Conservation (phyloP, 2,113 vertebrate species). For the Triplophysa siluroides region DNA sequence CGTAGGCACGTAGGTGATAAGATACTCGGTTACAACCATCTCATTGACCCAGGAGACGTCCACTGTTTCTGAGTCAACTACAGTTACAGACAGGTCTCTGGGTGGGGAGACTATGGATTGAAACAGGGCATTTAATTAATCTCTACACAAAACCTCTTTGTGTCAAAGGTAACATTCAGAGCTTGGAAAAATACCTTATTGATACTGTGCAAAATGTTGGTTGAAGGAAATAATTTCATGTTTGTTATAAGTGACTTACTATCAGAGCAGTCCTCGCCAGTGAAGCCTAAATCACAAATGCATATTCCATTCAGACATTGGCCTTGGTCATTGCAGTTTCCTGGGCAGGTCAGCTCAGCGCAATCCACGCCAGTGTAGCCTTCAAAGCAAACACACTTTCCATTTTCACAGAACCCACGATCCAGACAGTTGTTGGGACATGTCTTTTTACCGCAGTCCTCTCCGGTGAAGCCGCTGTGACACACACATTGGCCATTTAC, state of each 20-base stretch:
- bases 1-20: constrained; percentile 87
- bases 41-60: constrained; percentile 94
- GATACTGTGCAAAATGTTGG: neutral
- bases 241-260: constrained; percentile 60
- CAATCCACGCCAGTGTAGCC: constrained; percentile 82
- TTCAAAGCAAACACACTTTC: constrained; percentile 83
- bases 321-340: constrained; percentile 80
- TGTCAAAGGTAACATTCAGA: neutral
- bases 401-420: constrained; percentile 79
- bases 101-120: constrained; percentile 85
- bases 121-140: constrained; percentile 32
- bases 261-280: constrained; percentile 83
- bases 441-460: constrained; percentile 81
- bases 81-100: constrained; percentile 84
- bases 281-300: constrained; percentile 83
- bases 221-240: neutral
- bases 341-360: constrained; percentile 74
- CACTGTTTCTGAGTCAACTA: constrained; percentile 86
- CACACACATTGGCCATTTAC: constrained; percentile 84
- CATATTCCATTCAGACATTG: constrained; percentile 81
- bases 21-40: constrained; percentile 87
- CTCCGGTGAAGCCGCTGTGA: constrained; percentile 78
- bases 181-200: neutral
- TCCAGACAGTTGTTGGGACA: constrained; percentile 83
- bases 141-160: neutral